phyloP scores from a whole-genome alignment of 2,797 vertebrate genomes.

The Cyprinodon diabolis region DNA sequence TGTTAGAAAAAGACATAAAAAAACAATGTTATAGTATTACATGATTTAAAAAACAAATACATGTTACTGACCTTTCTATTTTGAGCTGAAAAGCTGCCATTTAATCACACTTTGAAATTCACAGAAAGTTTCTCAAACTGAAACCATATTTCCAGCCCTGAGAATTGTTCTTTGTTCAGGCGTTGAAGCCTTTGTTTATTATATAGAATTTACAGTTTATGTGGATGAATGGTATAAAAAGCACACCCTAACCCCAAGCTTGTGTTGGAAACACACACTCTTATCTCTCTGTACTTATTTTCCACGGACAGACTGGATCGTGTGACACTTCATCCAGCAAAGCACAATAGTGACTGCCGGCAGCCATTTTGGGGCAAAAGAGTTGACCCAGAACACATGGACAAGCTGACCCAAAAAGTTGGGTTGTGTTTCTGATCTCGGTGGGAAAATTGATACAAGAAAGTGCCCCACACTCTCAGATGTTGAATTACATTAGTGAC shows the following conservation, averaged over 20 bases:
- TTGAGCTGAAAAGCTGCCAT: not conserved
- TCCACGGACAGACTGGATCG: constrained; percentile 8
- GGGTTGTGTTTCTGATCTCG: not conserved
- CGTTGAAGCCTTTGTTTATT: constrained; percentile 30
- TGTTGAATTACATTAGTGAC: constrained; percentile 9
- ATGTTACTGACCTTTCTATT: not conserved
- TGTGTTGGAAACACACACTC: constrained; percentile 31
- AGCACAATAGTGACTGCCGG: constrained; percentile 31
- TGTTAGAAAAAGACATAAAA: too few species aligned
- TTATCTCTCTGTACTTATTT: constrained; percentile 12
- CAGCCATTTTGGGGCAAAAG: constrained; percentile 6
- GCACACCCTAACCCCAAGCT: constrained; percentile 39
- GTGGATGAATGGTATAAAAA: constrained; percentile 27
- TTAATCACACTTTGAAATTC: not conserved
- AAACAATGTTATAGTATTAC: too few species aligned
- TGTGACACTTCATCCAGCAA: constrained; percentile 38
- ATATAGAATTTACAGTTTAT: constrained; percentile 15
- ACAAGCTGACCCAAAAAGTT: constrained; percentile 23
- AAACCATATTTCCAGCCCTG: not conserved
- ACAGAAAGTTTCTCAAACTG: not conserved
- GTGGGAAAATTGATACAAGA: constrained; percentile 22
- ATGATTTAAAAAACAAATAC: not conserved
- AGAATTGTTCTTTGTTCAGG: not conserved
- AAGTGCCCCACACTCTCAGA: constrained; percentile 11
- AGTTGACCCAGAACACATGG: constrained; percentile 11